phyloP scores from a whole-genome alignment of 2,113 vertebrate species.

The Semnornis frantzii region DNA sequence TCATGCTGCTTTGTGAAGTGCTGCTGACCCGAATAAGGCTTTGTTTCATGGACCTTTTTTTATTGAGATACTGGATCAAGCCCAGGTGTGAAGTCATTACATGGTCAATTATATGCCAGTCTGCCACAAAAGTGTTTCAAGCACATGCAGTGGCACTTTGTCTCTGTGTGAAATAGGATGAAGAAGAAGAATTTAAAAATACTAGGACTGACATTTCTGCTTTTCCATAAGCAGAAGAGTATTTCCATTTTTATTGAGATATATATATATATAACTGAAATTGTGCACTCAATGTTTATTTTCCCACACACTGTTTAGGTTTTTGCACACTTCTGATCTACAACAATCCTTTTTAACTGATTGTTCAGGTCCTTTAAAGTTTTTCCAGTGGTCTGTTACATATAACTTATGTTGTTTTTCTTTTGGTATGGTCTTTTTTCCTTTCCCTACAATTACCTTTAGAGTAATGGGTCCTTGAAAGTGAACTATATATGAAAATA shows the following conservation, averaged over 20 bases:
- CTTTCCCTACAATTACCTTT: conserved; percentile 4
- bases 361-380: neutral
- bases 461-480: conserved; percentile 13
- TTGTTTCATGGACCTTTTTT: neutral
- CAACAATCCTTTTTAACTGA: neutral
- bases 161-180: neutral
- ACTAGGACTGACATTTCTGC: neutral
- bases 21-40: neutral
- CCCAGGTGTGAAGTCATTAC: conserved; percentile 9
- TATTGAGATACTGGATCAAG: neutral
- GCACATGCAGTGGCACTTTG: neutral
- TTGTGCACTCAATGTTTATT: neutral
- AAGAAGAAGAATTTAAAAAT: conserved; percentile 8
- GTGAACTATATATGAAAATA: neutral
- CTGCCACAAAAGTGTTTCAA: neutral
- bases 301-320: neutral
- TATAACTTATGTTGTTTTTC: conserved; percentile 1
- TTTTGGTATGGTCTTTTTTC: neutral
- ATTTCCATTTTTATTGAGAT: neutral
- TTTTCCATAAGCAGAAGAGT: neutral
- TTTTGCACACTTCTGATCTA: neutral
- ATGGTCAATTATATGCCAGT: neutral
- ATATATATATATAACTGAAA: neutral
- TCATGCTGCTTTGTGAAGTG: neutral
- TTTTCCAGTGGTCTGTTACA: neutral